Conservation (phyloP, 2,113 vertebrate species). For the Anarrhichthys ocellatus region DNA sequence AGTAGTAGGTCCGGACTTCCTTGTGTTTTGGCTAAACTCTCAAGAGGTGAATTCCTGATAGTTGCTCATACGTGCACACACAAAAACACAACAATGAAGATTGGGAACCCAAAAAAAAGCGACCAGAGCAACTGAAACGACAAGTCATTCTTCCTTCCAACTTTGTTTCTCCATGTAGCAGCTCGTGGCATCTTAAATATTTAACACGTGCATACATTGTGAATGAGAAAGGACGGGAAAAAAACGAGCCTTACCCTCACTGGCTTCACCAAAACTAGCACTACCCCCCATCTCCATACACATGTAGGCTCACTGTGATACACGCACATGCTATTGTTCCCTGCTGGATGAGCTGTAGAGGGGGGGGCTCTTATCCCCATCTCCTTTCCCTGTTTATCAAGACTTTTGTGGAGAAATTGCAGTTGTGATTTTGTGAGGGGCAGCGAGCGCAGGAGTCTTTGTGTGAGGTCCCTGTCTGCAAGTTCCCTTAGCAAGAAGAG, state of each 20-base stretch:
- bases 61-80: background rate
- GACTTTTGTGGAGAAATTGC: slow-evolving; percentile 17
- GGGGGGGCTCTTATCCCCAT: slow-evolving; percentile 19
- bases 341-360: slow-evolving; percentile 26
- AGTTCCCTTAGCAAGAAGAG: slow-evolving; percentile 54
- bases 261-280: slow-evolving; percentile 16
- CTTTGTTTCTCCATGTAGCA: slow-evolving; percentile 27
- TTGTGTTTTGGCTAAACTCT: background rate
- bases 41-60: background rate
- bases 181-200: slow-evolving; percentile 64
- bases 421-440: slow-evolving; percentile 28
- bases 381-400: slow-evolving; percentile 20
- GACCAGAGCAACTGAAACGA: slow-evolving; percentile 22
- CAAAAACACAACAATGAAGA: background rate
- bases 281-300: background rate
- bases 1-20: background rate
- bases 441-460: background rate
- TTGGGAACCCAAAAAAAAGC: slow-evolving; percentile 14
- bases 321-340: slow-evolving; percentile 33
- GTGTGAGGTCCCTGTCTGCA: slow-evolving; percentile 41
- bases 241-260: slow-evolving; percentile 3
- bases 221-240: slow-evolving; percentile 55
- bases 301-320: background rate
- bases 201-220: slow-evolving; percentile 62
- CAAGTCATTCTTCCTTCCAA: slow-evolving; percentile 32